Base-by-base conservation (phyloP, 1,140 invertebrate species). In the Drosophila willistoni region DNA sequence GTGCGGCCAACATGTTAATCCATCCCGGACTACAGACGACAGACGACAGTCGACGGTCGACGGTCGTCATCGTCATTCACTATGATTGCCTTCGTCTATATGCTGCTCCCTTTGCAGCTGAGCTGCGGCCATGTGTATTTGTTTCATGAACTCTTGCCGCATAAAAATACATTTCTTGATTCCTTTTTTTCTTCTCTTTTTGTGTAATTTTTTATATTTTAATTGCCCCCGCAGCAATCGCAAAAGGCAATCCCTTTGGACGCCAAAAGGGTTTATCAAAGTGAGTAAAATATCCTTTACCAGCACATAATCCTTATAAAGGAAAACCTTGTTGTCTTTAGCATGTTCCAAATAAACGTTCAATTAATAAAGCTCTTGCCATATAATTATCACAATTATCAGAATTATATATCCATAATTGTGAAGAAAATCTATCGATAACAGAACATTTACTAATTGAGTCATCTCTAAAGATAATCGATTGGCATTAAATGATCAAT, bases 1-100 rank as follows among this genome's bases (percentile, higher is more conserved):
- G 65, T 61, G 84, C 66, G 84, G 79, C 71, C 73, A 80, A 87
- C 83, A 89, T 84, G 84, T 89, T 89, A 89, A 89, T 84, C 80
- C 84, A 78, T 63, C 44, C 75, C 65, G 64, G 75, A 57, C 70
- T 57, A 47, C 75, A 67, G 62, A 42, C 51, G 9, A 42, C 73
- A 77, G 66, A 55, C 41, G 36, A 70, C 59, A 36, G 42, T 55
- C 34, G 55, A 25, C 64, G 33, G 19, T 67, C 55, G 34, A 39
- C 68, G 41, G 71, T 44, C 42, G 51, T 57, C 64, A 44, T 55
- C 73, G 70, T 75, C 71, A 75, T 75, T 76, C 75, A 76, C 71
- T 68, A 22, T 68, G 63, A 77, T 67, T 67, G 44, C 44, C 54
- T 10, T 22, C 17, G 25, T 1, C 34, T 7, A 39, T 39, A 39